Percentiles rank a stretch among this genome's conserved stretches.
phyloP scores from a whole-genome alignment of 2,888 invertebrate genomes.

The Agrenia bidenticulata region DNA sequence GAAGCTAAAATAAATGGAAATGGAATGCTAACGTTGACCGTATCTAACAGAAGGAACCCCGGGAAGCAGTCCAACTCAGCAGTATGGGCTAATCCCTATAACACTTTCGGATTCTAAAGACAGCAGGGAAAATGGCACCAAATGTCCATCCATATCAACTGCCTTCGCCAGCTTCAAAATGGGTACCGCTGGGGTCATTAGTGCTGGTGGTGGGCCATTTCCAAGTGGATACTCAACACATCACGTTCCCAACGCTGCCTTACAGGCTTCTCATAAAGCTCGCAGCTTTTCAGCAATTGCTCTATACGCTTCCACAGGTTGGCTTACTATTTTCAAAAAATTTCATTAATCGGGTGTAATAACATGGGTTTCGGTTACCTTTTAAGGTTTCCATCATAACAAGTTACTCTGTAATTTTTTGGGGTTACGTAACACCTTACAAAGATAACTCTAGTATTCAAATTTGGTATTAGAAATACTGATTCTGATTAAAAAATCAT shows the following conservation, averaged over 20 bases:
- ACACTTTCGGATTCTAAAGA: constrained; percentile 4
- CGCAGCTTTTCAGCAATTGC: constrained; percentile 55
- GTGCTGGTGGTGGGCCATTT: constrained; percentile 3
- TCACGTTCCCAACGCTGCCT: constrained; percentile 40
- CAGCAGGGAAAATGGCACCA: neutral
- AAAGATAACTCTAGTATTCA: too few relatives aligned
- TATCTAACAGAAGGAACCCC: constrained; percentile 52
- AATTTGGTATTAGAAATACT: too few relatives aligned
- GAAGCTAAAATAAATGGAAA: neutral
- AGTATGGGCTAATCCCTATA: constrained; percentile 21
- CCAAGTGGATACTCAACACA: constrained; percentile 18
- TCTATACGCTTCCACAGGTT: constrained; percentile 54
- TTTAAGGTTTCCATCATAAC: too few relatives aligned
- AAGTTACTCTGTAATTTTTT: too few relatives aligned
- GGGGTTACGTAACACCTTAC: too few relatives aligned
- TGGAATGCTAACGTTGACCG: constrained; percentile 26
- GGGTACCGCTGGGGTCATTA: constrained; percentile 3
- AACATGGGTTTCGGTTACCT: too few relatives aligned
- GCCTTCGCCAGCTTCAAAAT: constrained; percentile 13
- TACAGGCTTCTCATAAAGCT: constrained; percentile 54
- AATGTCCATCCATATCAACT: neutral
- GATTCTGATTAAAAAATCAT: too few relatives aligned
- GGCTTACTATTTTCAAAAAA: constrained; percentile 26
- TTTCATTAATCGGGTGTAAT: too few relatives aligned
- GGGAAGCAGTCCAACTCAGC: constrained; percentile 53